Conservation (phyloP, 2,113 vertebrate species). For the Ariopsis seemanni region DNA sequence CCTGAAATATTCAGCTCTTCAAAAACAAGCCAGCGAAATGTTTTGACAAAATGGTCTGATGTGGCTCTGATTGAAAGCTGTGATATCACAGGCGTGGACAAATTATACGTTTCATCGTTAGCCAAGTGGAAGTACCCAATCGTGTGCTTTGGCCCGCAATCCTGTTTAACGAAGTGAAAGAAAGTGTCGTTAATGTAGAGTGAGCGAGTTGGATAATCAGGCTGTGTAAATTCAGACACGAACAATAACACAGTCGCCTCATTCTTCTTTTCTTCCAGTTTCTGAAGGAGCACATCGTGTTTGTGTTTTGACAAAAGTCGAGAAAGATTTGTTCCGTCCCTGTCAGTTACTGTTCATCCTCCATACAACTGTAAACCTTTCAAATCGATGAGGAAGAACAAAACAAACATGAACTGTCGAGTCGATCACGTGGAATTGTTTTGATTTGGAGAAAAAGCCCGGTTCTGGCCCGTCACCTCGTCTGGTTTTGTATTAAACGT, state of each 20-base stretch:
- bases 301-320: not conserved
- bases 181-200: too few species aligned
- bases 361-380: not conserved
- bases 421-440: not conserved
- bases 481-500: too few species aligned
- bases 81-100: not conserved
- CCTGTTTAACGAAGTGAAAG: too few species aligned
- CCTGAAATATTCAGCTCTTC: slow-evolving; percentile 28
- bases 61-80: not conserved
- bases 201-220: too few species aligned
- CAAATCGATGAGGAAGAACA: not conserved
- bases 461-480: not conserved
- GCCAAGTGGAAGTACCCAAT: not conserved
- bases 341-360: not conserved
- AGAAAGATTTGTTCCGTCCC: not conserved
- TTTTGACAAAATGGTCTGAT: slow-evolving; percentile 1
- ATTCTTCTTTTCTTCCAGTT: not conserved
- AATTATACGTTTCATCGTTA: not conserved
- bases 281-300: not conserved
- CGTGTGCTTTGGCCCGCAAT: not conserved
- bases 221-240: not conserved
- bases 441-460: not conserved
- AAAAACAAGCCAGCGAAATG: slow-evolving; percentile 26
- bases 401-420: too few species aligned
- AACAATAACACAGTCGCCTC: not conserved